Base-by-base conservation (phyloP, 2,797 vertebrate species). In the Esox lucius region DNA sequence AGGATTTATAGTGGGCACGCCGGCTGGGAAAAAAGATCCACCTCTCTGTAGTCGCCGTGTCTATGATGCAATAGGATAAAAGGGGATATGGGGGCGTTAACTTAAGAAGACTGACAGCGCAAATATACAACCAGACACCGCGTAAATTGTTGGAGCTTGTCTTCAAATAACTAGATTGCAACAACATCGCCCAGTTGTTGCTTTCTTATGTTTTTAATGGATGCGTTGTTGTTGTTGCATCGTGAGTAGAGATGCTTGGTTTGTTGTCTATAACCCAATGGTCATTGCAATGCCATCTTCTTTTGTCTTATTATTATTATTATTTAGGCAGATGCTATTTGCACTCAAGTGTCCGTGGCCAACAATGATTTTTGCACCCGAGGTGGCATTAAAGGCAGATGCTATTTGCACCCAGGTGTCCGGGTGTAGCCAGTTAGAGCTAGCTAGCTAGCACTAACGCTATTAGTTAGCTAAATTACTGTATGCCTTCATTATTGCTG, bases 101-200 rank as follows among this genome's bases (percentile, higher is more conserved):
- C 71, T 16, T 5, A 51, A 0, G 88, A 83, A 87, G 67, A 85
- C 83, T 91, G 92, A 92, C 89, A 82, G 42, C 66, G 0, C 35
- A 56, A n/a, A 26, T 0, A 70, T 67, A 91, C 88, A 92, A 92
- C 91, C 0, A 81, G 0, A 69, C 0, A 0, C 0, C 85, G 83
- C 64, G 71, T 2, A 5, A 33, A n/a, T 73, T 73, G 80, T 83
- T 11, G 0, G 13, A 17, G 71, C 26, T 76, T 1, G 73, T 67
- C 33, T 69, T 64, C 17, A 75, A 59, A 73, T 48, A 75, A 49
- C 78, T 74, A 68, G 0, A 56, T 56, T 12, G 12, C 26, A 31
- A n/a, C 5, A 22, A 56, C 56, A 8, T n/a, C 53, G 19, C 53
- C 8, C 61, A 16, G 61, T 62, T 4, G 13, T 39, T 62, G 26